Evolutionary conservation across 2,113 vertebrate species (phyloP), one percentile per base, ranked within the genome.

Genomic region (Hassar affinis): DNA sequence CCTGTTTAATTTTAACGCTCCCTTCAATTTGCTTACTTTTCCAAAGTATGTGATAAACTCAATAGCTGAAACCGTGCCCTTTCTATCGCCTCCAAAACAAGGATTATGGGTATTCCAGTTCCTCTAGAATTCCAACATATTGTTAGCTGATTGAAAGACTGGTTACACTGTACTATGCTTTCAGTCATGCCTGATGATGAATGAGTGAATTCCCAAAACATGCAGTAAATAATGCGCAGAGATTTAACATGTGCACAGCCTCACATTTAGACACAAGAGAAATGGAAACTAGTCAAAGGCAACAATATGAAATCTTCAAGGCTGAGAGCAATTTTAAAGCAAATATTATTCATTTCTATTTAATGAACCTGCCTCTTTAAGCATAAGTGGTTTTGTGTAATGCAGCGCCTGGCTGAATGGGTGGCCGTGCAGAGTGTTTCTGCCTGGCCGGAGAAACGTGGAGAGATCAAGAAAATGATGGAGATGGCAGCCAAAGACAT

Each of bases 341-440:
- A 45, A 68, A 64, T 18, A 20, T 42, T 30, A 4, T 54, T 75
- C 1, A 2, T 51, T 18, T 30, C 14, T 15, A n/a, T 72, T 49
- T 22, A 17, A 20, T 75, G 3, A 52, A 4, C 6, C 45, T 27
- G n/a, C 15, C 30, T 74, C 47, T 52, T 22, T 35, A 56, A 14
- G 30, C 22, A 12, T 8, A 54, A 33, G 3, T 54, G 49, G 17
- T n/a, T 27, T 2, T 57, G 15, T 64, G 18, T n/a, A 33, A 45
- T 57, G 17, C 71, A 99, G 98, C 95, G 96, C 4, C 93, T 99
- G 0, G 93, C 94, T 0, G 88, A 98, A 6, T 99, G 98, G 98
- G 98, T 99, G 51, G 93, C 89, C 0, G 96, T 99, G 83, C 96
- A 96, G 94, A 99, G 98, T 0, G 96, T 99, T 59, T 99, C 98